A percentile compares a stretch with the other conserved stretches of the same genome.
These are phyloP conservation scores for Pantherophis guttatus DNA, from an alignment of 2,113 vertebrate genomes.

Conservation along the genomic window DNA sequence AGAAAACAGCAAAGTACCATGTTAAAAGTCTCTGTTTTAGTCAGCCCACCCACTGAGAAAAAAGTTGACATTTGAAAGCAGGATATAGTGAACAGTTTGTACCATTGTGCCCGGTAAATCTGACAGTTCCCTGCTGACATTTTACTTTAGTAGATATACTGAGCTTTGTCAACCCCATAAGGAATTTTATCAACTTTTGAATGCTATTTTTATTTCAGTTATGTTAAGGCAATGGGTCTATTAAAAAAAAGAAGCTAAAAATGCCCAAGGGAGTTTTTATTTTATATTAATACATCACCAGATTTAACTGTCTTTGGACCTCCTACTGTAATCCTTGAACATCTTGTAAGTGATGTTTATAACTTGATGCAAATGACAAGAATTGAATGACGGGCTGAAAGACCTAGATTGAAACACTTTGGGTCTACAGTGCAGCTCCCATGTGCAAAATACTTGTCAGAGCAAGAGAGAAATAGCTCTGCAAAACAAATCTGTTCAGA, in stretches of 20 bases:
- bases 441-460: background rate
- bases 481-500: background rate
- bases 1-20: conserved; percentile 74
- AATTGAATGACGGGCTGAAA: background rate
- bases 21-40: conserved; percentile 72
- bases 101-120: conserved; percentile 67
- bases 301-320: background rate
- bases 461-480: background rate
- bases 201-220: background rate
- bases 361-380: background rate
- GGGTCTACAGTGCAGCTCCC: background rate
- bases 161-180: conserved; percentile 12
- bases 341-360: background rate
- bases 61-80: conserved; percentile 64
- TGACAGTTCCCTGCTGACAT: conserved; percentile 58
- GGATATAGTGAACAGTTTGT: conserved; percentile 67
- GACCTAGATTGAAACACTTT: background rate
- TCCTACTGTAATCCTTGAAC: background rate
- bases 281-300: background rate
- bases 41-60: conserved; percentile 74
- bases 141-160: conserved; percentile 8
- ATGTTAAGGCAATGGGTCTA: background rate
- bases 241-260: background rate
- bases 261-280: background rate
- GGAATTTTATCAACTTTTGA: conserved; percentile 5